Evolutionary conservation across 2,113 vertebrate species (phyloP), one percentile per base, ranked within the genome.

Genomic region (Helogale parvula): DNA sequence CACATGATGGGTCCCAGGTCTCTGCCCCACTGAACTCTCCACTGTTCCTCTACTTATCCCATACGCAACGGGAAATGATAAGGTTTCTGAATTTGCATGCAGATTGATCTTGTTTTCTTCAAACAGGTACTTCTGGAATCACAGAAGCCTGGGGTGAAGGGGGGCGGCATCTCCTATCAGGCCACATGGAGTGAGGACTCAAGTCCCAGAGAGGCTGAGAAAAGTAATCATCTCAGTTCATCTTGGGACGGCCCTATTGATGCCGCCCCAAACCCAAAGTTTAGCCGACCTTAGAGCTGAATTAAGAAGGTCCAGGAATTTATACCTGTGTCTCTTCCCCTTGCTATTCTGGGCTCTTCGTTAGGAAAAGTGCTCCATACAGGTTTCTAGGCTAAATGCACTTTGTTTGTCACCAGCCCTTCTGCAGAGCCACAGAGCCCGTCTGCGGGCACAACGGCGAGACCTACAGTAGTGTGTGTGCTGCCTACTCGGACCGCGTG

Each of bases 391-490:
- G 60, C 85, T 97, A 77, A 97, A 12, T 57, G 83, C 69, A 57
- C 41, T n/a, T 72, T 83, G 3, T 94, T 80, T 81, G 84, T 52
- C 97, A 92, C 3, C 96, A 99, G 99, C 84, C 98, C 0, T 99
- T 99, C 66, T 99, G 99, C 98, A 99, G 98, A 94, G 98, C 97
- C 1, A 74, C 68, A 2, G 98, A 99, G 82, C 99, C 99, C 0
- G 98, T 99, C 0, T 99, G 99, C 0, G 99, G 99, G 2, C 99
- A 99, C 45, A 99, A 99, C 0, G 99, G 99, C 0, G 99, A 99
- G 92, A 99, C 99, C 15, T 99, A 99, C 97, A 86, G 96, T 72
- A 99, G 99, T 0, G 98, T 99, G 88, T 99, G 99, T 0, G 99
- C 99, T 1, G 99, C 99, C 93, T 99, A 99, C 93, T 98, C 99